A percentile compares a stretch with the other conserved stretches of the same genome.
phyloP scores from a whole-genome alignment of 2,797 vertebrate species.

The Ciconia nigra region DNA sequence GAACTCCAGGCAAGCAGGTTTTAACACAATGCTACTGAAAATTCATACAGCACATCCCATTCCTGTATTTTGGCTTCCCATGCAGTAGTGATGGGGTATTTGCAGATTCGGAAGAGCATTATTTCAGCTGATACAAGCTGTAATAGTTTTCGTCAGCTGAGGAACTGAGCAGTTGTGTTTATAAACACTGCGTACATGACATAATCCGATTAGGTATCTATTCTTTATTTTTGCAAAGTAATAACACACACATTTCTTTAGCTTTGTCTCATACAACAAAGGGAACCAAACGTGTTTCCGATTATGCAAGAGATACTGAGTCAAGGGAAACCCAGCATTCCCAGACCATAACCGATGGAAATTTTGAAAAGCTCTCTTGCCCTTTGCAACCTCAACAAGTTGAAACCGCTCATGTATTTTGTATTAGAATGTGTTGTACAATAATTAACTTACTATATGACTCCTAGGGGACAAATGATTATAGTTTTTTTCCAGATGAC shows the following conservation, averaged over 20 bases:
- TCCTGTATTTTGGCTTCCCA: neutral
- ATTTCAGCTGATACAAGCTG: neutral
- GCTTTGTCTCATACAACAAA: conserved; percentile 24
- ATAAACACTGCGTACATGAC: neutral
- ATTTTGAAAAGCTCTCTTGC: conserved; percentile 31
- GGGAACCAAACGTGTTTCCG: conserved; percentile 29
- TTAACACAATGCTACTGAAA: neutral
- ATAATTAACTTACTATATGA: conserved; percentile 47
- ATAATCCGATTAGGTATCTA: neutral
- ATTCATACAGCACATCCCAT: neutral
- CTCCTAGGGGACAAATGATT: conserved; percentile 22
- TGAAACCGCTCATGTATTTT: neutral
- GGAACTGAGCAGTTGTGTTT: neutral
- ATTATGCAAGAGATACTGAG: neutral
- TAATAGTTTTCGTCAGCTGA: neutral
- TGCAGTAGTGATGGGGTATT: neutral
- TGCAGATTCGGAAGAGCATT: neutral
- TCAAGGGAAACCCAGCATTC: conserved; percentile 48
- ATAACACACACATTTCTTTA: conserved; percentile 1
- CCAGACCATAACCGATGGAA: conserved; percentile 32
- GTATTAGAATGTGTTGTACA: conserved; percentile 27
- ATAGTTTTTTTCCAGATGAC: conserved; percentile 38
- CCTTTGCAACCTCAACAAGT: conserved; percentile 16
- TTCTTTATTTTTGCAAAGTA: conserved; percentile 22
- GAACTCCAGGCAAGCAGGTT: neutral